Conservation (phyloP, 2,888 invertebrate species). For the Scaptomyza parva region DNA sequence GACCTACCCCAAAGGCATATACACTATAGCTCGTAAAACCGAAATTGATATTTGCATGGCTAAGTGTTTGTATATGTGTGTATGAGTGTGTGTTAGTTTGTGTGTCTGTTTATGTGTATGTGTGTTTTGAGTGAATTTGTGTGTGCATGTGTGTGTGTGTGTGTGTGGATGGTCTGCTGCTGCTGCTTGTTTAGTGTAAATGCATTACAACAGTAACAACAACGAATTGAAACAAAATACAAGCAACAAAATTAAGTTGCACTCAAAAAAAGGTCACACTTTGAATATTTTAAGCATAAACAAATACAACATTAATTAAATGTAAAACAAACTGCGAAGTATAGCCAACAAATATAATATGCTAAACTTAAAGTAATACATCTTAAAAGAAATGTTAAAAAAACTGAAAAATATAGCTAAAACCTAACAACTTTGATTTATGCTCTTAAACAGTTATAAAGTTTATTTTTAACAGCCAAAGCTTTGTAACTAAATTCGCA, state of each 20-base stretch:
- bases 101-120: constrained; percentile 17
- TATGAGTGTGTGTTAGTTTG: constrained; percentile 3
- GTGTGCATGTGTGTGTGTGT: constrained; percentile 5
- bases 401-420: too few relatives aligned
- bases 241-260: constrained; percentile 7
- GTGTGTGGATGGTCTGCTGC: constrained; percentile 51
- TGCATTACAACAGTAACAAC: constrained; percentile 52
- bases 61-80: constrained; percentile 30
- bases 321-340: too few relatives aligned
- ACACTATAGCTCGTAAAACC: constrained; percentile 61
- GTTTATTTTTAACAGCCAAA: too few relatives aligned
- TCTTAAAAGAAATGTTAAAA: too few relatives aligned
- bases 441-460: too few relatives aligned
- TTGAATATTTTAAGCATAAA: too few relatives aligned
- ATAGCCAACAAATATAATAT: too few relatives aligned
- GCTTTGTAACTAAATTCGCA: too few relatives aligned
- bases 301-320: too few relatives aligned
- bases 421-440: too few relatives aligned
- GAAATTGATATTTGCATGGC: constrained; percentile 72
- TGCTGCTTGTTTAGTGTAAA: constrained; percentile 75
- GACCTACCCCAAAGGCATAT: constrained; percentile 16
- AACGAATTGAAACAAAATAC: constrained; percentile 24
- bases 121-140: constrained; percentile 18
- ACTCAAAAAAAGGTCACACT: neutral
- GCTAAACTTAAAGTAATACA: too few relatives aligned